Conservation (phyloP, 2,888 invertebrate genomes). For the Geophilus truncorum region DNA sequence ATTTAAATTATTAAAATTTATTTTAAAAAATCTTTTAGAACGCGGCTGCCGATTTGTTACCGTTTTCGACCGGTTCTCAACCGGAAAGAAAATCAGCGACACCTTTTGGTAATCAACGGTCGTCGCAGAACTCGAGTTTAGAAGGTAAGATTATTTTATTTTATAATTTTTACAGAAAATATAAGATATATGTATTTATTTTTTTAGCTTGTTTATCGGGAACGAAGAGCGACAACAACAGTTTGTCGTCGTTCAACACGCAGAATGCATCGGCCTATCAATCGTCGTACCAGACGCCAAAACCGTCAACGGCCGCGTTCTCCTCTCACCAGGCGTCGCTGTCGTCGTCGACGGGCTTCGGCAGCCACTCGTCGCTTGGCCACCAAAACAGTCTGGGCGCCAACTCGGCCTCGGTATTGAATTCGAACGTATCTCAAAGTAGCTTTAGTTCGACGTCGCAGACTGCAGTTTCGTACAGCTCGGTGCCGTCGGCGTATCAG, state of each 20-base stretch:
- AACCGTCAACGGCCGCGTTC: not conserved
- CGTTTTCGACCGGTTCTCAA: constrained; percentile 8
- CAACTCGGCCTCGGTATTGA: not conserved
- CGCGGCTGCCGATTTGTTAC: not conserved
- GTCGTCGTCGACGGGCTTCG: not conserved
- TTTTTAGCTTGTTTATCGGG: not conserved
- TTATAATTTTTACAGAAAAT: not conserved
- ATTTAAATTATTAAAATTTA: not conserved
- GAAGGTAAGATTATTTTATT: constrained; percentile 7
- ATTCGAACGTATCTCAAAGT: not conserved
- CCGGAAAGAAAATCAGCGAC: constrained; percentile 29
- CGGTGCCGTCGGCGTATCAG: constrained; percentile 32
- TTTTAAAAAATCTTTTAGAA: not conserved
- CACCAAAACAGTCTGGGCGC: constrained; percentile 4
- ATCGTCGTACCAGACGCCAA: constrained; percentile 14
- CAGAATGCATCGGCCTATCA: constrained; percentile 22
- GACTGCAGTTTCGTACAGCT: constrained; percentile 17
- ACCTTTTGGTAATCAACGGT: constrained; percentile 25
- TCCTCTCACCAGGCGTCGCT: constrained; percentile 19
- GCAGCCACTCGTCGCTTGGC: not conserved
- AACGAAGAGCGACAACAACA: not conserved
- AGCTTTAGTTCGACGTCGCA: constrained; percentile 22
- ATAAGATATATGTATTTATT: not conserved
- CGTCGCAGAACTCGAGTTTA: constrained; percentile 18
- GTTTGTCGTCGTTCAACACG: constrained; percentile 7